Evolutionary conservation across 1,140 invertebrate genomes (phyloP).

Genomic region (Trichonephila inaurata): DNA sequence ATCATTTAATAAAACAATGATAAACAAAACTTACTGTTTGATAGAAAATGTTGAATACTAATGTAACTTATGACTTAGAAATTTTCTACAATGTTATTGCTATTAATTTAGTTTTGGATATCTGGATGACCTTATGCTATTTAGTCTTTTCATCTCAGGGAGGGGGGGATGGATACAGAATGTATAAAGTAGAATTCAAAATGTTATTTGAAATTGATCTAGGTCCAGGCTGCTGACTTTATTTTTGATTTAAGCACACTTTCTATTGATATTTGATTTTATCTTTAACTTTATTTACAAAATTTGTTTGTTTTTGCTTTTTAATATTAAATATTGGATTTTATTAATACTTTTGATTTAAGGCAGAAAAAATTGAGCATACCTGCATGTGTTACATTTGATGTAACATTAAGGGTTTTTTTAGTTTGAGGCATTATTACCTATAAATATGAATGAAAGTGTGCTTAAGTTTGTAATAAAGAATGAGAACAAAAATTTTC

Average conservation of each 20-base stretch:
- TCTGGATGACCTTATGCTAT: too few species aligned
- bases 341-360: not conserved
- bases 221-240: slow-evolving; percentile 47
- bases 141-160: too few species aligned
- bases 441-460: slow-evolving; percentile 1
- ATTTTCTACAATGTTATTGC: too few species aligned
- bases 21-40: too few species aligned
- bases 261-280: not conserved
- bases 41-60: too few species aligned
- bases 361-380: not conserved
- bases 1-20: too few species aligned
- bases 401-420: not conserved
- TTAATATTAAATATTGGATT: not conserved
- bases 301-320: too few species aligned
- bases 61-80: too few species aligned
- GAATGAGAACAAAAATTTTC: not conserved
- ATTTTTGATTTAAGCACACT: slow-evolving; percentile 18
- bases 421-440: not conserved
- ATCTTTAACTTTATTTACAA: too few species aligned
- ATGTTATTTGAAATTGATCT: slow-evolving; percentile 17
- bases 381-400: not conserved
- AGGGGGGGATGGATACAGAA: not conserved
- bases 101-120: too few species aligned
- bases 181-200: not conserved
- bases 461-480: slow-evolving; percentile 53